These are phyloP conservation scores for Brassicogethes aeneus DNA, from an alignment of 2,888 invertebrate species.

Conservation along the genomic window DNA sequence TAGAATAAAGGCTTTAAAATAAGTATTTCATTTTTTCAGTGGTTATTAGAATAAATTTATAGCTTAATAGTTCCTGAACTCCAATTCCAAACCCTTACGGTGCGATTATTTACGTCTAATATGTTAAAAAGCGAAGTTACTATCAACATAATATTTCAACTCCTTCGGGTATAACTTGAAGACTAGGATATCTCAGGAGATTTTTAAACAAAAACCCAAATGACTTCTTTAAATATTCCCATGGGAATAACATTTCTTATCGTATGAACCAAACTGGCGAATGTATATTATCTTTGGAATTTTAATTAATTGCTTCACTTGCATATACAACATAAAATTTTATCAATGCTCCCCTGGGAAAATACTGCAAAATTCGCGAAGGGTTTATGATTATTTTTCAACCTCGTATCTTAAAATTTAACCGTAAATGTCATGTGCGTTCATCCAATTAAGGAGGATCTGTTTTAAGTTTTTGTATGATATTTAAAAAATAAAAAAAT, in stretches of 20 bases:
- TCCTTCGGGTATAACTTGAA: slow-evolving; percentile 32
- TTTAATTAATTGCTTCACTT: slow-evolving; percentile 33
- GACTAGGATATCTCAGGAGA: slow-evolving; percentile 32
- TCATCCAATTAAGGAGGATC: too few relatives aligned
- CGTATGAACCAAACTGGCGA: slow-evolving; percentile 24
- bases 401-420: too few relatives aligned
- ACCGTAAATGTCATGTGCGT: too few relatives aligned
- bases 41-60: too few relatives aligned
- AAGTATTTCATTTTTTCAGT: too few relatives aligned
- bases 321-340: slow-evolving; percentile 36
- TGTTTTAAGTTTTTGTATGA: too few relatives aligned
- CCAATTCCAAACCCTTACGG: neutral
- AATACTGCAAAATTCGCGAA: slow-evolving; percentile 3
- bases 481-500: too few relatives aligned
- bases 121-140: neutral
- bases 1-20: too few relatives aligned
- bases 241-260: slow-evolving; percentile 37
- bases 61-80: too few relatives aligned
- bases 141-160: slow-evolving; percentile 20
- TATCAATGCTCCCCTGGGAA: slow-evolving; percentile 33
- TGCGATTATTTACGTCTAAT: neutral
- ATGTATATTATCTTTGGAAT: slow-evolving; percentile 22
- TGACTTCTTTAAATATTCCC: slow-evolving; percentile 39
- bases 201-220: slow-evolving; percentile 32
- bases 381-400: neutral